These are phyloP conservation scores for Macrotrachela quadricornifera DNA, from an alignment of 1,140 invertebrate species.

Conservation along the genomic window DNA sequence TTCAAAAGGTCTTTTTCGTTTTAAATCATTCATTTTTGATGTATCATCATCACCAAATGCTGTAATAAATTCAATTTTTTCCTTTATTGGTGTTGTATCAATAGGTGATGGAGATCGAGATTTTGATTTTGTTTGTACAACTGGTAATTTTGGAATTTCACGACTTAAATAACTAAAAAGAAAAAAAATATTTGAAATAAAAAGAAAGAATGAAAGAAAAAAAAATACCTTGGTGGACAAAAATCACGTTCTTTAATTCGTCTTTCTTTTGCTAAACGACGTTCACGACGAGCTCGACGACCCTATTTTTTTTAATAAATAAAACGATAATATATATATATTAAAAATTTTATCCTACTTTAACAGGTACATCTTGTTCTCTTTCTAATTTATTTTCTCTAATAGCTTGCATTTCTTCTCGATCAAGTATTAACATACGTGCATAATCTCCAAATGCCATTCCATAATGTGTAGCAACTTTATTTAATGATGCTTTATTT, in stretches of 20 bases:
- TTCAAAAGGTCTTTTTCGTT: too few relatives aligned
- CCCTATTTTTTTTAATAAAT: neutral
- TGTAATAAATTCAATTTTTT: too few relatives aligned
- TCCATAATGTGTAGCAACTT: neutral
- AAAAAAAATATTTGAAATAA: too few relatives aligned
- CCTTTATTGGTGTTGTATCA: too few relatives aligned
- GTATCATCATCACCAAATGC: too few relatives aligned
- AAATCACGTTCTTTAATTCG: neutral
- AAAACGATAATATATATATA: neutral
- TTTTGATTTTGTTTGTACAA: too few relatives aligned
- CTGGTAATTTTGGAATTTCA: too few relatives aligned
- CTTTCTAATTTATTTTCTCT: constrained; percentile 1
- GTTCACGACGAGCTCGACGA: neutral
- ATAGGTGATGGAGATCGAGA: too few relatives aligned
- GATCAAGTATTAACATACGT: constrained; percentile 1
- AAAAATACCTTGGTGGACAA: too few relatives aligned
- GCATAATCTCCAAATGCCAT: constrained; percentile 4
- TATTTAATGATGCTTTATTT: constrained; percentile 1
- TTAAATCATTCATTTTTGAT: too few relatives aligned
- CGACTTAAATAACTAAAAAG: too few relatives aligned
- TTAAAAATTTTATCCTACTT: neutral
- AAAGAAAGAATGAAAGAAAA: too few relatives aligned
- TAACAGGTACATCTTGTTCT: neutral
- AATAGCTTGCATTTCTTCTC: neutral
- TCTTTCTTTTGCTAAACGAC: constrained; percentile 2